phyloP scores from a whole-genome alignment of 2,797 vertebrate species.

The Sebastes iracundus region DNA sequence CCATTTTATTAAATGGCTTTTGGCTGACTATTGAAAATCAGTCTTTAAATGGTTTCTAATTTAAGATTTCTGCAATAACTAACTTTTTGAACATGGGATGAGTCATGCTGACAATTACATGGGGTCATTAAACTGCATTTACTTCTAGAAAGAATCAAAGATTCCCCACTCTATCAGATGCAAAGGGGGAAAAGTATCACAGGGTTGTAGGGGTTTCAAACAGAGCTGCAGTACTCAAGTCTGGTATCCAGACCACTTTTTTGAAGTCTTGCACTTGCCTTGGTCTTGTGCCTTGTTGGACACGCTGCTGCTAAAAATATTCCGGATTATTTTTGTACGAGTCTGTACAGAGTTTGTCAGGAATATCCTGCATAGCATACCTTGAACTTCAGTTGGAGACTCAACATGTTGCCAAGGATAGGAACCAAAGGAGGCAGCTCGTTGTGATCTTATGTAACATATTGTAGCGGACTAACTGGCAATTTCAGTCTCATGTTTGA shows the following conservation, averaged over 20 bases:
- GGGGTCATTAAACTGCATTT: not conserved
- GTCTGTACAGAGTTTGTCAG: too few species aligned
- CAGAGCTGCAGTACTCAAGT: too few species aligned
- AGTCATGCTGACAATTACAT: not conserved
- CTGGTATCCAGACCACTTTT: accelerated
- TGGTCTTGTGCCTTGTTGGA: not conserved
- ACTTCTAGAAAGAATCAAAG: not conserved
- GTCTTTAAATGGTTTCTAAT: not conserved
- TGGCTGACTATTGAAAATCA: not conserved
- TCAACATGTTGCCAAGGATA: not conserved
- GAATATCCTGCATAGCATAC: too few species aligned
- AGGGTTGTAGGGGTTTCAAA: not conserved
- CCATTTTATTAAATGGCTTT: slow-evolving; percentile 5
- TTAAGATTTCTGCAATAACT: not conserved
- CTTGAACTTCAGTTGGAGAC: not conserved
- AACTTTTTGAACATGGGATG: not conserved
- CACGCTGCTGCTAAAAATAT: too few species aligned
- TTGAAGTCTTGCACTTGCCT: too few species aligned
- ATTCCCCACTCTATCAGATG: not conserved
- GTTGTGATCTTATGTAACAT: not conserved
- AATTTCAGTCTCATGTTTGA: too few species aligned
- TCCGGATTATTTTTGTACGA: too few species aligned
- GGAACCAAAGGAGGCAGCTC: not conserved
- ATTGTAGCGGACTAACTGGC: too few species aligned
- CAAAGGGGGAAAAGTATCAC: too few species aligned